Conservation (phyloP, 2,113 vertebrate species). For the Odocoileus virginianus region DNA sequence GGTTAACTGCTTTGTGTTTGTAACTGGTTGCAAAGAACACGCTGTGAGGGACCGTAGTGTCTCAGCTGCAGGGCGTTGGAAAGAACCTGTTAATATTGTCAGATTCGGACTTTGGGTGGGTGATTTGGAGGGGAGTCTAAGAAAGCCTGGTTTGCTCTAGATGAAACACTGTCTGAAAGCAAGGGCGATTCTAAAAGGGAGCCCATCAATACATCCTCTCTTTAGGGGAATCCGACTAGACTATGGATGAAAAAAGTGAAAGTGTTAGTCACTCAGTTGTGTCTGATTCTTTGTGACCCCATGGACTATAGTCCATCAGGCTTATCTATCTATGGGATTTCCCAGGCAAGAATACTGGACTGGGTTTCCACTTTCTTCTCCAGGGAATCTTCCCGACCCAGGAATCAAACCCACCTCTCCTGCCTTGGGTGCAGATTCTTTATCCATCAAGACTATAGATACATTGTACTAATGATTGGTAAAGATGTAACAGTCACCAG, state of each 20-base stretch:
- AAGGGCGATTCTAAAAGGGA: neutral
- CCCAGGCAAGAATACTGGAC: neutral
- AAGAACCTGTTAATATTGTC: neutral
- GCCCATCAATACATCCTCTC: neutral
- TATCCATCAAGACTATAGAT: neutral
- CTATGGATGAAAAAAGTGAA: neutral
- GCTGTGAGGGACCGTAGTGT: neutral
- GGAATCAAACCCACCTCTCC: neutral
- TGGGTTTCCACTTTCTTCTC: neutral
- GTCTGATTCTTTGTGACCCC: neutral
- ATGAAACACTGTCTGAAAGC: neutral
- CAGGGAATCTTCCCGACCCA: neutral
- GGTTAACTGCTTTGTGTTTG: neutral
- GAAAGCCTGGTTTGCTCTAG: neutral
- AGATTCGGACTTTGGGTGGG: neutral
- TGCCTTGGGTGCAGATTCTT: neutral
- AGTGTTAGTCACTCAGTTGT: fast-evolving
- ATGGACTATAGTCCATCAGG: neutral
- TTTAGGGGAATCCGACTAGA: neutral
- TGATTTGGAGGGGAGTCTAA: neutral
- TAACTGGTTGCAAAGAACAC: neutral
- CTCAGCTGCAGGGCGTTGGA: neutral
- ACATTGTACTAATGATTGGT: neutral
- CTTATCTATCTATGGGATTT: neutral
- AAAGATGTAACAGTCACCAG: neutral